Evolutionary conservation across 2,888 invertebrate genomes (phyloP).

Genomic region (Zaprionus lineosus): DNA sequence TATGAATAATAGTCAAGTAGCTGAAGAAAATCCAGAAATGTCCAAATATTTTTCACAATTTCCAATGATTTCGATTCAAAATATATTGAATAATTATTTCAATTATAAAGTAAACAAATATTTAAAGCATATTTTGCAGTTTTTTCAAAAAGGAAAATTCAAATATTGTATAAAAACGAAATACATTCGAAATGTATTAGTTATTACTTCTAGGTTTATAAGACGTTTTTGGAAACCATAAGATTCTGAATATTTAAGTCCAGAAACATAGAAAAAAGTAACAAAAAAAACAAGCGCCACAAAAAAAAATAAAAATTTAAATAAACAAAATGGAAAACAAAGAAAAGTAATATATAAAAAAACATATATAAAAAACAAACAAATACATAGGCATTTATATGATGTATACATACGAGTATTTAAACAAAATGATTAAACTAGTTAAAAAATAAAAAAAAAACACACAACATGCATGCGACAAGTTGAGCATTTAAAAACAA

Average conservation of each 20-base stretch:
- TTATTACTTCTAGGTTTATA: conserved; percentile 27
- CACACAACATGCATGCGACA: conserved; percentile 58
- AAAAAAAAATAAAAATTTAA: conserved; percentile 39
- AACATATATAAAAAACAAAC: conserved; percentile 43
- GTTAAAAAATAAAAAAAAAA: conserved; percentile 43
- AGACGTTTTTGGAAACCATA: conserved; percentile 40
- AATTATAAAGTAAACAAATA: not conserved
- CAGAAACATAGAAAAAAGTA: conserved; percentile 11
- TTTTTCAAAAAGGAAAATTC: conserved; percentile 44
- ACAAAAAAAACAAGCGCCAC: conserved; percentile 20
- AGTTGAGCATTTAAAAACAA: conserved; percentile 70
- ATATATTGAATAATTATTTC: conserved; percentile 1
- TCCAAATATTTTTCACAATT: conserved; percentile 34
- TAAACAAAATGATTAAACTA: conserved; percentile 30
- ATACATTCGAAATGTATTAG: conserved; percentile 68
- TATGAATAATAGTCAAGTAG: conserved; percentile 41
- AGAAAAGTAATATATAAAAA: conserved; percentile 26
- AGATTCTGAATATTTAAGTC: conserved; percentile 47
- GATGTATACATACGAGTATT: conserved; percentile 36
- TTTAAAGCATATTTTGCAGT: conserved; percentile 28
- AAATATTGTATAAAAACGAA: conserved; percentile 25
- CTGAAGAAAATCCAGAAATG: conserved; percentile 45
- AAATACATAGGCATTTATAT: conserved; percentile 62
- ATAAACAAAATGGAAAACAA: conserved; percentile 5
- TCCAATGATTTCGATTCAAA: conserved; percentile 14